A percentile compares a stretch with the other conserved stretches of the same genome.
Conservation (phyloP, 2,113 vertebrate species). For the Quiscalus mexicanus region DNA sequence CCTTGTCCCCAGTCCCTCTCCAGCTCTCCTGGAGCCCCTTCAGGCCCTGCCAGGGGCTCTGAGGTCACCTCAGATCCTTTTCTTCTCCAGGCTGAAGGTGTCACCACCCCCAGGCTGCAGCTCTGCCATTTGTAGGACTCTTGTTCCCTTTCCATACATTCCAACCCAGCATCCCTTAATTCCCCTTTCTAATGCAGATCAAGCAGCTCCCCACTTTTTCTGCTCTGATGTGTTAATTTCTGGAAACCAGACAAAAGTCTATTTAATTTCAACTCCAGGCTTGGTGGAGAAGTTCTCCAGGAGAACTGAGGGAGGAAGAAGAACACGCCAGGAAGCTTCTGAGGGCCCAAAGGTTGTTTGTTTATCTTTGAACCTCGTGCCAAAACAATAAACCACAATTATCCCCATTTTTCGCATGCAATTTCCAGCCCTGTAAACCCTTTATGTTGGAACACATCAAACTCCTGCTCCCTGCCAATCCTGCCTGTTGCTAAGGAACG, state of each 20-base stretch:
- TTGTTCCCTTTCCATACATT: neutral
- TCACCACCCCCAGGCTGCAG: neutral
- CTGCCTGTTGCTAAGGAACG: conserved; percentile 78
- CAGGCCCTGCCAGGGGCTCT: accelerated
- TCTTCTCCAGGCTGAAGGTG: neutral
- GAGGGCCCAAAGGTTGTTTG: conserved; percentile 48
- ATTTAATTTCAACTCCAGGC: neutral
- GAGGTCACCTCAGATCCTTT: accelerated
- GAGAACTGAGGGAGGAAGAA: neutral
- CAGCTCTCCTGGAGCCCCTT: neutral
- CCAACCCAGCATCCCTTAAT: neutral
- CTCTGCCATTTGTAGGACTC: neutral
- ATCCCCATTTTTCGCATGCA: conserved; percentile 56
- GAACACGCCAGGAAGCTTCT: conserved; percentile 8
- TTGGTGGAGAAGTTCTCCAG: neutral
- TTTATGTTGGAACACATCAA: conserved; percentile 69
- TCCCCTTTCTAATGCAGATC: neutral
- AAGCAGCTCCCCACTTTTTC: neutral
- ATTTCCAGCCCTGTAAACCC: conserved; percentile 64
- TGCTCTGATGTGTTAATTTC: conserved; percentile 30
- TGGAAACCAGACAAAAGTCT: conserved; percentile 11
- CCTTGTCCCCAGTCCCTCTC: neutral
- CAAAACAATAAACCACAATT: conserved; percentile 71
- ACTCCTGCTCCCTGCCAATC: conserved; percentile 71
- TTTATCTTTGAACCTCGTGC: conserved; percentile 71